A percentile compares a stretch with the other conserved stretches of the same genome.
Evolutionary conservation across 2,888 invertebrate species (phyloP).

Genomic region (Amiota communis): DNA sequence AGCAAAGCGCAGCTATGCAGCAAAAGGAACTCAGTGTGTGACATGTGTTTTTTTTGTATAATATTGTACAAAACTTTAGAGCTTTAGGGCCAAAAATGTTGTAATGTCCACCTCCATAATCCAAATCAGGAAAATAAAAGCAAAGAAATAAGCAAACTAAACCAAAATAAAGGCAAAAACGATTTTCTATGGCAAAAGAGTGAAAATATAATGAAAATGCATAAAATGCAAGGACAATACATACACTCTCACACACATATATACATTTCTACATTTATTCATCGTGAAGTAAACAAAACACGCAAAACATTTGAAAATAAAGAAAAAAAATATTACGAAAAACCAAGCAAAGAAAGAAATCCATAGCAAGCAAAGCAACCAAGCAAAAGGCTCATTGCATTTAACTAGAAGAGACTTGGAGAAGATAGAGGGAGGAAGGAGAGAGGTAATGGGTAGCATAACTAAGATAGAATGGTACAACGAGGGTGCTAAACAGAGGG

Average conservation of each 20-base stretch:
- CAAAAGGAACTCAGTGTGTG: constrained; percentile 54
- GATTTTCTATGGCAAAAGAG: constrained; percentile 43
- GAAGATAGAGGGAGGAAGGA: background rate
- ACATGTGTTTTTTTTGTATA: constrained; percentile 35
- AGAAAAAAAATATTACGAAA: background rate
- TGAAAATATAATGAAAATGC: constrained; percentile 68
- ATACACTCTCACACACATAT: constrained; percentile 47
- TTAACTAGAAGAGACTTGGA: too few species aligned
- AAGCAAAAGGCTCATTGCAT: background rate
- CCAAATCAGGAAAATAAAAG: constrained; percentile 10
- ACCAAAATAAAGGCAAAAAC: background rate
- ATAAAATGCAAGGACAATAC: constrained; percentile 66
- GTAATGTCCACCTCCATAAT: constrained; percentile 49
- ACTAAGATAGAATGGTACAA: background rate
- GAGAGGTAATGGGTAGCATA: background rate
- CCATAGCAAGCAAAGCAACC: too few species aligned
- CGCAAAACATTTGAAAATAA: background rate
- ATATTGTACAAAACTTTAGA: constrained; percentile 33
- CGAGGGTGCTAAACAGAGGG: background rate
- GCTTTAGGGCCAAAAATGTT: constrained; percentile 48
- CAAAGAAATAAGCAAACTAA: background rate
- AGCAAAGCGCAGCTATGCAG: constrained; percentile 36
- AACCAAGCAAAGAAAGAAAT: background rate
- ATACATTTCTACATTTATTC: constrained; percentile 1
- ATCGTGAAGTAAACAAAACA: background rate